These are phyloP conservation scores for Apostichopus japonicus DNA, from an alignment of 35 echinoderm and acorn worm genomes.

Conservation along the genomic window DNA sequence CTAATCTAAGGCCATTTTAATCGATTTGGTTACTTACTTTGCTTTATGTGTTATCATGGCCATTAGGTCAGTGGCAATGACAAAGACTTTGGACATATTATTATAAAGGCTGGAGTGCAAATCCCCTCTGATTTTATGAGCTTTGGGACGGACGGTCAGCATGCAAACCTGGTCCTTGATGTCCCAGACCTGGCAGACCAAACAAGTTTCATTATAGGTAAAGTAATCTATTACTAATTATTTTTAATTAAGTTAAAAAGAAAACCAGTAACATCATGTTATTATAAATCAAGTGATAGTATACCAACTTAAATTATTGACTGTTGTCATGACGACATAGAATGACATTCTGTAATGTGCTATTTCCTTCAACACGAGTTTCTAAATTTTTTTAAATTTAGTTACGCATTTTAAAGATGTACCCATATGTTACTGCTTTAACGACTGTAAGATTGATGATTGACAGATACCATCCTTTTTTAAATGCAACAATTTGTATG, in stretches of 20 bases:
- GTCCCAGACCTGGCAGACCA: constrained; percentile 86
- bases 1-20: no score
- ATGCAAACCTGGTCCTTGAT: constrained; percentile 95
- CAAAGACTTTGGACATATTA: constrained; percentile 64
- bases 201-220: not conserved
- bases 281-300: not conserved
- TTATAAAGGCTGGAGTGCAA: constrained; percentile 95
- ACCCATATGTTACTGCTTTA: no score
- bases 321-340: no score
- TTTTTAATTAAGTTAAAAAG: not conserved
- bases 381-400: no score
- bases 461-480: no score
- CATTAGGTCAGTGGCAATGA: constrained; percentile 94
- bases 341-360: no score
- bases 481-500: no score
- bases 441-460: no score
- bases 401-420: no score
- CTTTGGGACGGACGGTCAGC: constrained; percentile 96
- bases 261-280: not conserved
- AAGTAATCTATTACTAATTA: not conserved
- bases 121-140: constrained; percentile 95
- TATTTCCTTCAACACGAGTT: no score
- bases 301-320: no score
- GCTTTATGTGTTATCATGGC: constrained; percentile 83
- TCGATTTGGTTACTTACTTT: constrained; percentile 64